Conservation (phyloP, 1,140 invertebrate genomes). For the Orchesella cincta region DNA sequence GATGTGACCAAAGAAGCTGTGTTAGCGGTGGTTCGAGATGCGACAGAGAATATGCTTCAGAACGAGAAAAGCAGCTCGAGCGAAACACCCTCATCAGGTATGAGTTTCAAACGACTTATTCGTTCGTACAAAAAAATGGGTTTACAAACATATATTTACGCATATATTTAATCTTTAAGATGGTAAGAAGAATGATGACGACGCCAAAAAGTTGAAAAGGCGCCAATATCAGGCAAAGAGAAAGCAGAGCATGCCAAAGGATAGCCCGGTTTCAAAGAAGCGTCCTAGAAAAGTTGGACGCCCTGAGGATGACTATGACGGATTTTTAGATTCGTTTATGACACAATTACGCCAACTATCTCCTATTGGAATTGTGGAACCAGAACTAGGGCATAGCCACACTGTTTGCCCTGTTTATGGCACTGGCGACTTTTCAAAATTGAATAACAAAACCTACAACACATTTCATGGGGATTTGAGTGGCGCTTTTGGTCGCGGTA, state of each 20-base stretch:
- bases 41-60: neutral
- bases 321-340: constrained; percentile 84
- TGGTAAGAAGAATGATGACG: constrained; percentile 52
- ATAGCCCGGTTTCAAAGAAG: constrained; percentile 71
- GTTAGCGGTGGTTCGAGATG: neutral
- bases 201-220: constrained; percentile 76
- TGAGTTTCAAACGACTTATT: too few relatives aligned
- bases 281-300: constrained; percentile 72
- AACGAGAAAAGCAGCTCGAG: neutral
- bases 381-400: constrained; percentile 77
- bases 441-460: constrained; percentile 63
- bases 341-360: constrained; percentile 78
- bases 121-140: too few relatives aligned
- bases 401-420: constrained; percentile 79
- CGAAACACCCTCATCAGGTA: too few relatives aligned
- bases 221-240: constrained; percentile 82
- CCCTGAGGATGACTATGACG: constrained; percentile 87
- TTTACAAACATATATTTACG: too few relatives aligned
- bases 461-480: constrained; percentile 72
- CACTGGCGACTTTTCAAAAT: constrained; percentile 72
- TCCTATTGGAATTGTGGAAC: constrained; percentile 83
- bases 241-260: constrained; percentile 61
- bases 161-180: too few relatives aligned
- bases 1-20: neutral
- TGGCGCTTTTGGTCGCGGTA: constrained; percentile 74